Base-by-base conservation (phyloP, 2,113 vertebrate genomes). In the Thryonomys swinderianus region DNA sequence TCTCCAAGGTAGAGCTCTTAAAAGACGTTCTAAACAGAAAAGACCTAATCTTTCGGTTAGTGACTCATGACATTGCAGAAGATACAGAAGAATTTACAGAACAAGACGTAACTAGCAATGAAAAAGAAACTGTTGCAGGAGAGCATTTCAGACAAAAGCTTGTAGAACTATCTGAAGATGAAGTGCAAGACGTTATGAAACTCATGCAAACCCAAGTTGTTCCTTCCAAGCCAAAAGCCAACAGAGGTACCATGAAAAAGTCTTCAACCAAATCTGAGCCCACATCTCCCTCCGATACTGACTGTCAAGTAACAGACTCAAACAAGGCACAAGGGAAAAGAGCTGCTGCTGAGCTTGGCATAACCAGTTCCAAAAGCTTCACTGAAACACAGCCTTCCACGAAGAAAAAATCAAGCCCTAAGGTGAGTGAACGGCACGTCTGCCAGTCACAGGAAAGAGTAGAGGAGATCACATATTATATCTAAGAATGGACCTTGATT, bases 1-100 rank as follows among this genome's bases (percentile, higher is more conserved):
- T 98, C 89, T 95, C 87, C 37, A 98, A 73, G 87, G 97, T 98
- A 74, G 97, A 98, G 40, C 97, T 98, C 90, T 66, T 98, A 66
- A 97, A 98, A 96, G 97, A 98, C 62, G 97, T 98, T 85, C 71
- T 79, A 11, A 95, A 4, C 84, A 98, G 96, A 91, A 91, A 96
- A 42, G 98, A 98, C 30, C 97, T 98, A 27, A 97, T 98, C 7
- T 34, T 97, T 55, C 93, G 97, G 5, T 94, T 98, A 67, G 95
- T 98, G 27, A 97, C 88, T 27, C 98, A 98, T 76, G 97, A 98
- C 94, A 98, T 98, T 76, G 55, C 69, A 73, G 51, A 34, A 20
- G 4, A 53, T 5, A 17, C 40, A 40, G 88, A 95, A 14, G 69
- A 0, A 3, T 21, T 18, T 3, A 17, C 3, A 34, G 78, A 93